Evolutionary conservation across 2,888 invertebrate genomes (phyloP).

Genomic region (Scelioninae gen. 1): DNA sequence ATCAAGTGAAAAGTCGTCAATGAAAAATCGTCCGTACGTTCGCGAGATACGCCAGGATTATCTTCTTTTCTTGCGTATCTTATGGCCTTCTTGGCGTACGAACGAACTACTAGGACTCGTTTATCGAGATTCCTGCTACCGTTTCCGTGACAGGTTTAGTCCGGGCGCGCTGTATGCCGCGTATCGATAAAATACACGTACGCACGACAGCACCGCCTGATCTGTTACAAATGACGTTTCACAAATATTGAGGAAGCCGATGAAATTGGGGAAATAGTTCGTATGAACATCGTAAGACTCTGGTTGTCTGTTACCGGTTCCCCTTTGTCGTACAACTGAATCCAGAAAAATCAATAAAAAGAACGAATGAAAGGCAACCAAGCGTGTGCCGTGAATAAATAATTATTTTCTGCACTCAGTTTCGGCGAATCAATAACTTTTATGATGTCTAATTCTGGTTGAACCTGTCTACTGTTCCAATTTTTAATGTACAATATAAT

Average conservation of each 20-base stretch:
- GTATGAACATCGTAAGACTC: slow-evolving; percentile 27
- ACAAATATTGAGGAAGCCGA: slow-evolving; percentile 56
- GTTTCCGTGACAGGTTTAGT: slow-evolving; percentile 66
- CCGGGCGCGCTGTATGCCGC: slow-evolving; percentile 52
- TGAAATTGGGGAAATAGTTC: slow-evolving; percentile 51
- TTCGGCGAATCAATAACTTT: too few species aligned
- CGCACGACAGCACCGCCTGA: slow-evolving; percentile 43
- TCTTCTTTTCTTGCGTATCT: slow-evolving; percentile 62
- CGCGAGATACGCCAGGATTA: slow-evolving; percentile 66
- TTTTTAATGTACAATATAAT: too few species aligned
- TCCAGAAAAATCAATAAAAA: too few species aligned
- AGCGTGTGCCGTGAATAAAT: too few species aligned
- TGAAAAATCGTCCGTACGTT: slow-evolving; percentile 67
- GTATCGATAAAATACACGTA: slow-evolving; percentile 59
- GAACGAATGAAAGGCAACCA: too few species aligned
- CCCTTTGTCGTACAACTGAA: background rate
- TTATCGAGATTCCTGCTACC: slow-evolving; percentile 59
- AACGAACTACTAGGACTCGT: slow-evolving; percentile 40
- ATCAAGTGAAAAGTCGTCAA: slow-evolving; percentile 69
- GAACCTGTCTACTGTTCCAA: too few species aligned
- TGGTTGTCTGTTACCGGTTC: slow-evolving; percentile 5
- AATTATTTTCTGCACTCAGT: too few species aligned
- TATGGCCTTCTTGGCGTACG: slow-evolving; percentile 45
- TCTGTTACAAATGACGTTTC: slow-evolving; percentile 59
- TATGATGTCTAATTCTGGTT: too few species aligned